Conservation (phyloP, 2,888 invertebrate species). For the Himalopsyche tibetana region DNA sequence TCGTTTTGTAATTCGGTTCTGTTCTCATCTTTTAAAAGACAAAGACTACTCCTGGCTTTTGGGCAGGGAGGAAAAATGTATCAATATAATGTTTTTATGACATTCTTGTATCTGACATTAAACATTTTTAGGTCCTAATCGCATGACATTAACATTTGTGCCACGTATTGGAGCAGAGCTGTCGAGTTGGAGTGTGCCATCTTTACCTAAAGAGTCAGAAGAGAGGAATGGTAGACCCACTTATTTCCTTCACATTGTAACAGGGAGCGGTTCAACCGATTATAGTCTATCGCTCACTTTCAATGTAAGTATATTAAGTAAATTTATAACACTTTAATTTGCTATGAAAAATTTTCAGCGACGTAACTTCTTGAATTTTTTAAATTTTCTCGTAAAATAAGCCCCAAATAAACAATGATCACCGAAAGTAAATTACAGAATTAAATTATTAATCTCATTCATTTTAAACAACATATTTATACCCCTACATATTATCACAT, state of each 20-base stretch:
- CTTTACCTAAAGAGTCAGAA: constrained; percentile 41
- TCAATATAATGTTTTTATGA: too few relatives aligned
- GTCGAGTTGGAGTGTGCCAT: constrained; percentile 49
- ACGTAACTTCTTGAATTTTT: neutral
- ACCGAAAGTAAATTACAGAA: too few relatives aligned
- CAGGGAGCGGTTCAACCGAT: constrained; percentile 7
- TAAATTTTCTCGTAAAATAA: neutral
- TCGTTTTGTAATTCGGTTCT: too few relatives aligned
- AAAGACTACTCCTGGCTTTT: too few relatives aligned
- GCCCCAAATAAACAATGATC: neutral
- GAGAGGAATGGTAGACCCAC: constrained; percentile 56
- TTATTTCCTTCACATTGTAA: constrained; percentile 53
- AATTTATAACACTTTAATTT: neutral
- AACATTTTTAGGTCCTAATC: constrained; percentile 54
- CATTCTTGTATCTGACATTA: neutral
- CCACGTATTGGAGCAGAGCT: constrained; percentile 53
- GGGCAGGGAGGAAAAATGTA: too few relatives aligned
- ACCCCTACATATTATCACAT: too few relatives aligned
- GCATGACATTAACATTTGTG: constrained; percentile 57
- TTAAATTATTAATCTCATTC: too few relatives aligned
- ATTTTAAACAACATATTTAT: too few relatives aligned
- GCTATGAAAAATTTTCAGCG: neutral
- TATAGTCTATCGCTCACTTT: constrained; percentile 17
- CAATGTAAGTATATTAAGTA: constrained; percentile 44
- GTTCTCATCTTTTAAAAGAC: too few relatives aligned